Base-by-base conservation (phyloP, 2,888 invertebrate genomes). In the Microplitis deprimator region DNA sequence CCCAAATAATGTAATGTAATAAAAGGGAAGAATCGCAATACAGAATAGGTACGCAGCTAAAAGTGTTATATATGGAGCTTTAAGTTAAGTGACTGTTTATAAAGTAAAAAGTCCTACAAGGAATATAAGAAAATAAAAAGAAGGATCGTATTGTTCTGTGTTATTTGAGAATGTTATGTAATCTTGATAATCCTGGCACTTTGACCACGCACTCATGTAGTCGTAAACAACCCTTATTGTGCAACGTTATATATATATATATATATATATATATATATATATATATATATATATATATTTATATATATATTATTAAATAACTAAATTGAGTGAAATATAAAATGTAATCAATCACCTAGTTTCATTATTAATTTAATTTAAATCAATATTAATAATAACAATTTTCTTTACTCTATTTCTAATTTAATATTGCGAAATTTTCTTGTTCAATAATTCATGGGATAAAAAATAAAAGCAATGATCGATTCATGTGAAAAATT, bases 141-240 rank as follows among this genome's bases (percentile, higher is more conserved):
- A 62, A 59, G 69, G 39, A 73, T 73, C 68, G n/a, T 62, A 68
- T 29, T 29, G 29, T 29, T 3, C 61, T 74, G 76, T 77, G 68
- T 70, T 71, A 70, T 78, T 77, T 68, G 75, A 70, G 73, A 73
- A 70, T 60, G 69, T 80, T 77, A 62, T 61, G 72, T 64, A 76
- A 80, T 5, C 38, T 61, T 50, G 74, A 77, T 75, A 76, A 77
- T 29, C 50, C 13, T 50, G 65, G 75, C 75, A 68, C 77, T 75
- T 78, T 80, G 75, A 67, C 62, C 40, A 41, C 70, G 70, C 60
- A 73, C 39, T 29, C 29, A 29, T 29, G 29, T 50, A 70, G 59
- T 77, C 67, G 41, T 74, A 70, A 74, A 77, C 65, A 77, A 64
- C 65, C 60, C 29, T 10, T 4, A 29, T 74, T 64, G 60, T 69